Percentiles rank a stretch among this genome's conserved stretches.
Conservation (phyloP, 2,113 vertebrate species). For the Arvicanthis niloticus region DNA sequence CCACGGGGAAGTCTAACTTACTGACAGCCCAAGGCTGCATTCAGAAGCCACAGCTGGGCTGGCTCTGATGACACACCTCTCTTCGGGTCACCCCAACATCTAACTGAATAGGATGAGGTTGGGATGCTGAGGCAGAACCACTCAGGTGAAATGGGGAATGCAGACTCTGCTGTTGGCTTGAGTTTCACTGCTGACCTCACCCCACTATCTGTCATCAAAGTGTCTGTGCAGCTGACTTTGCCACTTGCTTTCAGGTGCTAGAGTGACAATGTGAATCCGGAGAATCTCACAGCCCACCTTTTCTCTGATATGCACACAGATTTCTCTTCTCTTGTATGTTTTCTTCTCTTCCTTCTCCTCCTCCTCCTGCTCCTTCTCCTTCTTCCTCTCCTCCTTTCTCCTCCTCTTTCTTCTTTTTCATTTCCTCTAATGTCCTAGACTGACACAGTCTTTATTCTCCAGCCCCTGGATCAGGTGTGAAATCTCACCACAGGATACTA, state of each 20-base stretch:
- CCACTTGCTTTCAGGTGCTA: background rate
- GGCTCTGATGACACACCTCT: background rate
- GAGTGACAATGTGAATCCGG: background rate
- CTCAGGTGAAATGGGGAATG: background rate
- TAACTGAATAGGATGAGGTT: background rate
- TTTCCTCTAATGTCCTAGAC: background rate
- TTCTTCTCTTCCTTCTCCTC: background rate
- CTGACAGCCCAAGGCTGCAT: rapidly evolving
- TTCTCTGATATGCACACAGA: background rate
- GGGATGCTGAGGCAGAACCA: background rate
- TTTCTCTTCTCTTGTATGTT: background rate
- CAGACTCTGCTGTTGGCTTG: too few species aligned
- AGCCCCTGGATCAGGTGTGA: background rate
- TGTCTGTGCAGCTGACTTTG: background rate
- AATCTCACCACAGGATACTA: background rate
- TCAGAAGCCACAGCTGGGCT: rapidly evolving
- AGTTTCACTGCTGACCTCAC: background rate
- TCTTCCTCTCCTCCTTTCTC: background rate
- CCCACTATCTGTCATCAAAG: background rate
- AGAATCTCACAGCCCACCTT: background rate
- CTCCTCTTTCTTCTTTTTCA: background rate
- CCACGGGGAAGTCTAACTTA: too few species aligned
- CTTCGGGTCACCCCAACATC: background rate
- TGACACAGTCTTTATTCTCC: background rate
- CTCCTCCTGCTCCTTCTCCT: too few species aligned